Evolutionary conservation across 1,140 invertebrate genomes (phyloP), one percentile per base, ranked within the genome.

Genomic region (Cryptotermes secundus): DNA sequence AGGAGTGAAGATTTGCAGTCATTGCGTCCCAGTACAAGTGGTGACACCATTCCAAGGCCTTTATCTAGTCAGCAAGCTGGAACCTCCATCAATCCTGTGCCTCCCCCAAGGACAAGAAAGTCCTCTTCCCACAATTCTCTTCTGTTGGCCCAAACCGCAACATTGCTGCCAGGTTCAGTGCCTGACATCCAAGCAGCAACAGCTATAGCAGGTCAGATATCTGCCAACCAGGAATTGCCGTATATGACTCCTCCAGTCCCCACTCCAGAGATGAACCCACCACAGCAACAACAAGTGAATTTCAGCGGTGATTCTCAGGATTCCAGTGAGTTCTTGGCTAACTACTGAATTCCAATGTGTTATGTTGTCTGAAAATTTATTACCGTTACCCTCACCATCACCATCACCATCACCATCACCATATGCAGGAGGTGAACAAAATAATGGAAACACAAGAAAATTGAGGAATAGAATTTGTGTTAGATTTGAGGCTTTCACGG

Each of bases 271-370:
- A 59, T 59, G 26, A n/a, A 59, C 53, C 53, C 53, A 26, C 53
- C 7, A 19, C 53, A 59, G 53, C 53, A 42, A 14, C 88, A 88
- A 45, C 92, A 93, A 80, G 91, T 91, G 38, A 93, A 96, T 88
- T 97, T 96, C 87, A 96, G 95, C 87, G 95, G 95, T 0, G 95
- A 97, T 90, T 96, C 95, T 9, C 95, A 96, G 85, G 96, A 96
- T 90, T 96, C 94, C 24, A 93, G 94, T 79, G 96, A 84, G 83
- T 84, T 24, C 22, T 36, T 24, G 38, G 38, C 38, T 42, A 14
- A 14, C 16, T 42, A 42, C 16, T 42, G 9, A 42, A 42, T 42
- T 42, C n/a, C n/a, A n/a, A 42, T 6, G 6, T 42, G 9, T 42
- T 42, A 14, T 42, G 38, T 42, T 1, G 38, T 42, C 9, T 42